Conservation (phyloP, 1,140 invertebrate genomes). For the Philotrypesis tridentata region DNA sequence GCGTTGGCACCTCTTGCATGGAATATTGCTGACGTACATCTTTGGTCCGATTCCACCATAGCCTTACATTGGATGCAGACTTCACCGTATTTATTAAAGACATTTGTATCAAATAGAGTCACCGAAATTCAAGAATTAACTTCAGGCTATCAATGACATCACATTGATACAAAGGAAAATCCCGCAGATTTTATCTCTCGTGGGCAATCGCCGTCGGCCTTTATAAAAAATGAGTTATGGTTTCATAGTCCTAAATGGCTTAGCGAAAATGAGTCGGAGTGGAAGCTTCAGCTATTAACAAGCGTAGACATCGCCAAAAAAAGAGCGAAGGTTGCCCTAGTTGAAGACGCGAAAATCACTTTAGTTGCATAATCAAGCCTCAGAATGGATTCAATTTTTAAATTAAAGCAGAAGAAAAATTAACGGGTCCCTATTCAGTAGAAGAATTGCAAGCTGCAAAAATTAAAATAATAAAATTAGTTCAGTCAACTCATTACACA, state of each 20-base stretch:
- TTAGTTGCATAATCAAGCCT: no score
- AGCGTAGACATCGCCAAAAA: neutral
- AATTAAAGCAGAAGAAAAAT: neutral
- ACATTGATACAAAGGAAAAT: constrained; percentile 60
- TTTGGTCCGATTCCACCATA: constrained; percentile 65
- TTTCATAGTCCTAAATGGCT: neutral
- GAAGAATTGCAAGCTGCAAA: no score
- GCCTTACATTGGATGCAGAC: constrained; percentile 63
- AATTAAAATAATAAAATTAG: no score
- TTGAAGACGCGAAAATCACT: neutral
- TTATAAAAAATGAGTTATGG: neutral
- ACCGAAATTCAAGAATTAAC: constrained; percentile 61
- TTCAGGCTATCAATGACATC: constrained; percentile 52
- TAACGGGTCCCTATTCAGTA: neutral
- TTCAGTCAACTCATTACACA: neutral
- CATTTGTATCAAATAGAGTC: constrained; percentile 69
- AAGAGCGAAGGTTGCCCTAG: neutral
- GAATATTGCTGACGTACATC: constrained; percentile 34
- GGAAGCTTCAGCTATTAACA: neutral
- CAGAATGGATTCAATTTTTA: no score
- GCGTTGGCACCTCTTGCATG: constrained; percentile 16
- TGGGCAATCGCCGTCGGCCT: constrained; percentile 42
- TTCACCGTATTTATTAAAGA: constrained; percentile 59
- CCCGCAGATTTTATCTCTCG: constrained; percentile 52
- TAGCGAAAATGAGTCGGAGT: neutral